A percentile compares a stretch with the other conserved stretches of the same genome.
Evolutionary conservation across 2,888 invertebrate species (phyloP).

Genomic region (Polia nebulosa): DNA sequence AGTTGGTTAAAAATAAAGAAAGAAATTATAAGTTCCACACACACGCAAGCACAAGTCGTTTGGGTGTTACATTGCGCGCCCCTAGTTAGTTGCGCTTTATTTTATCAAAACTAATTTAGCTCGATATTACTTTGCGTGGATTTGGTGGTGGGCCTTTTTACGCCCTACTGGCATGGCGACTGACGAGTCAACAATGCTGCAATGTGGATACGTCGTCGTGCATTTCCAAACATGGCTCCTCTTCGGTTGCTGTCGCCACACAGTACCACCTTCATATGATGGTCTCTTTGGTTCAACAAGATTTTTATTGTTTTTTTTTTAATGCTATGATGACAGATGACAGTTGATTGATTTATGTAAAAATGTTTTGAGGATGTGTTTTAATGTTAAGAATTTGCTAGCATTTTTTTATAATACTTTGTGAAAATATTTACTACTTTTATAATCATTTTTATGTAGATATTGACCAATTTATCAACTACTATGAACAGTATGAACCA

Average conservation of each 20-base stretch:
- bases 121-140: too few relatives aligned
- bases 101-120: too few relatives aligned
- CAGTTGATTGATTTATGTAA: slow-evolving; percentile 1
- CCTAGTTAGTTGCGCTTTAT: too few relatives aligned
- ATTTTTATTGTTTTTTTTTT: background rate
- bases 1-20: too few relatives aligned
- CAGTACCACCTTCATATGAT: background rate
- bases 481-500: slow-evolving; percentile 52
- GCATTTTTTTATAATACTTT: slow-evolving; percentile 13
- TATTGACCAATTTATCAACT: slow-evolving; percentile 1
- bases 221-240: background rate
- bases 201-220: too few relatives aligned
- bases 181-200: too few relatives aligned
- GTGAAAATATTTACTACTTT: slow-evolving; percentile 23
- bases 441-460: slow-evolving; percentile 9
- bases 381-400: slow-evolving; percentile 15
- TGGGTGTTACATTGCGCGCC: too few relatives aligned
- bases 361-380: slow-evolving; percentile 9
- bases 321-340: background rate
- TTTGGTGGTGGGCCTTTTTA: too few relatives aligned
- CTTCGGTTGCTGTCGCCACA: background rate
- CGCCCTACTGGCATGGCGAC: too few relatives aligned
- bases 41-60: too few relatives aligned
- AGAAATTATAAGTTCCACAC: too few relatives aligned
- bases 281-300: slow-evolving; percentile 7